Base-by-base conservation (phyloP, 1,140 invertebrate species). In the Spodoptera litura region DNA sequence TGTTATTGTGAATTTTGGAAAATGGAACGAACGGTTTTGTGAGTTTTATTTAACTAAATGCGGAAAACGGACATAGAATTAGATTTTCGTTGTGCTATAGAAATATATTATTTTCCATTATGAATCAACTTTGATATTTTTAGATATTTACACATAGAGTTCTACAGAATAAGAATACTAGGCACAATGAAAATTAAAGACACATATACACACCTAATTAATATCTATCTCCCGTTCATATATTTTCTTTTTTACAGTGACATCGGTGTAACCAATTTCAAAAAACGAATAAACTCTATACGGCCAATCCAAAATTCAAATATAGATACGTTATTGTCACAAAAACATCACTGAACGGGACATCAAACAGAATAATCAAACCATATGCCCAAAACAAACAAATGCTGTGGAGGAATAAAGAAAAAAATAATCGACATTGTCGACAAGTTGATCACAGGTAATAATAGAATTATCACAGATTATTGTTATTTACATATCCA, bases 401-500 rank as follows among this genome's bases (percentile, higher is more conserved):
- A 44, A 44, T 44, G 89, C 88, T 83, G 84, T 83, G 78, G 81
- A 85, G 82, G 89, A 89, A 83, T 15, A 86, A 31, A 68, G n/a
- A 68, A 52, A 56, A 38, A 71, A 56, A 64, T 74, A 75, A 75
- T 75, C 73, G 80, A 53, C 52, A 68, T 79, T 84, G 90, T 79
- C 85, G 91, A 94, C 91, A 93, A 88, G 88, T 90, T 91, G 91
- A 93, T 91, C 87, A 91, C 86, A 86, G 87, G 83, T 91, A 92
- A 92, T 93, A 92, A 93, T 93, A 93, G 90, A 94, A 94, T 94
- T 93, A 94, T 92, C 92, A 91, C 86, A 89, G 91, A 93, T 93
- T 93, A 93, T 91, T 79, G 85, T 93, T 91, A 93, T 94, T 94
- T 94, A 93, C 89, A 93, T 93, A 91, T 93, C 87, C 91, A 90